Conservation (phyloP, 1,140 invertebrate species). For the Nephotettix cincticeps region DNA sequence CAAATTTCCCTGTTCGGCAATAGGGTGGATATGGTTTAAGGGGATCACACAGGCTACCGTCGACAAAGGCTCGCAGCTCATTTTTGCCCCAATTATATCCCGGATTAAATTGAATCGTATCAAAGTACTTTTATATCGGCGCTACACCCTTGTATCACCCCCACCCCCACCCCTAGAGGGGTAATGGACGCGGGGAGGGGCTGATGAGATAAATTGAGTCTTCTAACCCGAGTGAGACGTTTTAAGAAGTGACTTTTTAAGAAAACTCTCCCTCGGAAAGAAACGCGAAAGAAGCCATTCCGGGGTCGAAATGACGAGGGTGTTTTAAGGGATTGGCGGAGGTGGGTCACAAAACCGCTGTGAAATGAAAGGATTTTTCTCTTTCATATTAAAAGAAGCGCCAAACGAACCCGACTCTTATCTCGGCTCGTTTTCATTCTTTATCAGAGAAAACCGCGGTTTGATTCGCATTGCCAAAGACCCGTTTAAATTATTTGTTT, state of each 20-base stretch:
- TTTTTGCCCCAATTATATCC: not conserved
- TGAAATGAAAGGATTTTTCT: slow-evolving; percentile 20
- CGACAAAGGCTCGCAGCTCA: too few relatives aligned
- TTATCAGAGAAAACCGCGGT: not conserved
- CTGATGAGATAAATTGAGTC: slow-evolving; percentile 28
- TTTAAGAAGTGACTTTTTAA: slow-evolving; percentile 30
- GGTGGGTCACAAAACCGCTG: slow-evolving; percentile 17
- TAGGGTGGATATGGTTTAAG: too few relatives aligned
- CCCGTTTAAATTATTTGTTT: slow-evolving; percentile 24
- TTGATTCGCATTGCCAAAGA: slow-evolving; percentile 7
- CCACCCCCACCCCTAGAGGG: not conserved
- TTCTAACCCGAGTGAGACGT: slow-evolving; percentile 19
- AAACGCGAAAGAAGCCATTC: slow-evolving; percentile 24
- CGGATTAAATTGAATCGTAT: slow-evolving; percentile 9
- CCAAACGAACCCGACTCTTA: slow-evolving; percentile 14
- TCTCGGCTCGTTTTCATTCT: slow-evolving; percentile 19
- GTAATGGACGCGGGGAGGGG: not conserved
- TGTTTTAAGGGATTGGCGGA: not conserved
- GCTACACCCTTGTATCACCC: not conserved
- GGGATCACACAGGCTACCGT: too few relatives aligned
- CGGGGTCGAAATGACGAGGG: not conserved
- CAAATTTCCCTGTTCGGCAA: too few relatives aligned
- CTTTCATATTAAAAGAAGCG: slow-evolving; percentile 13
- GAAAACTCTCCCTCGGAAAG: slow-evolving; percentile 19
- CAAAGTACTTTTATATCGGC: slow-evolving; percentile 18